Conservation (phyloP, 2,888 invertebrate genomes). For the Synanthedon formicaeformis region DNA sequence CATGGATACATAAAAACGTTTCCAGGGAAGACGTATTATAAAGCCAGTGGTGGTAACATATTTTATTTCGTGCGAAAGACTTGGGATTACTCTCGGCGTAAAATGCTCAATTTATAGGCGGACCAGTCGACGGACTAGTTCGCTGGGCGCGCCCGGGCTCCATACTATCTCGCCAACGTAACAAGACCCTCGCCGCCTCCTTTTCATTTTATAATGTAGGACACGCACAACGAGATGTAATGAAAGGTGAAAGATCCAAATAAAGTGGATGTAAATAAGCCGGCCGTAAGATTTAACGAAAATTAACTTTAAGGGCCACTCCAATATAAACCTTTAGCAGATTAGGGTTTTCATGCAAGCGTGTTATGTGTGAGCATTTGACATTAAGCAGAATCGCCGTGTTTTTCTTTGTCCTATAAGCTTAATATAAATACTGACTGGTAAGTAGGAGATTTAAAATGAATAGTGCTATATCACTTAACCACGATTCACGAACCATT, state of each 20-base stretch:
- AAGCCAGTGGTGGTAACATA: slow-evolving; percentile 38
- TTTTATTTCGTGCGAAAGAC: slow-evolving; percentile 54
- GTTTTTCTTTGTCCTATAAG: too few relatives aligned
- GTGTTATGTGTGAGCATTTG: slow-evolving; percentile 22
- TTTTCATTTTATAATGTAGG: slow-evolving; percentile 8
- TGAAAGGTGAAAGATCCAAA: slow-evolving; percentile 16
- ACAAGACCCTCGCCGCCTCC: slow-evolving; percentile 22
- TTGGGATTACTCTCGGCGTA: slow-evolving; percentile 33
- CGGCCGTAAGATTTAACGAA: slow-evolving; percentile 62
- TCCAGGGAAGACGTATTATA: slow-evolving; percentile 33
- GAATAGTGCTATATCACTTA: too few relatives aligned
- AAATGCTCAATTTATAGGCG: slow-evolving; percentile 28
- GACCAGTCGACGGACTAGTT: slow-evolving; percentile 25
- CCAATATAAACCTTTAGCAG: slow-evolving; percentile 54
- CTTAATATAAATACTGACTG: too few relatives aligned
- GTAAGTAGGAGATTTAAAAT: too few relatives aligned
- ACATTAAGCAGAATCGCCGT: not conserved
- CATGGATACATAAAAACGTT: not conserved
- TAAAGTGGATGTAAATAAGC: slow-evolving; percentile 24
- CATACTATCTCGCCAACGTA: slow-evolving; percentile 23
- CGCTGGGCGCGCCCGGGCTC: slow-evolving; percentile 23
- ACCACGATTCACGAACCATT: too few relatives aligned
- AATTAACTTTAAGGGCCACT: slow-evolving; percentile 62
- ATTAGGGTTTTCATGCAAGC: slow-evolving; percentile 47
- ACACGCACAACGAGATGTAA: slow-evolving; percentile 8